Evolutionary conservation across 1,140 invertebrate genomes (phyloP), one percentile per base, ranked within the genome.

Genomic region (Steinernema khuongi): DNA sequence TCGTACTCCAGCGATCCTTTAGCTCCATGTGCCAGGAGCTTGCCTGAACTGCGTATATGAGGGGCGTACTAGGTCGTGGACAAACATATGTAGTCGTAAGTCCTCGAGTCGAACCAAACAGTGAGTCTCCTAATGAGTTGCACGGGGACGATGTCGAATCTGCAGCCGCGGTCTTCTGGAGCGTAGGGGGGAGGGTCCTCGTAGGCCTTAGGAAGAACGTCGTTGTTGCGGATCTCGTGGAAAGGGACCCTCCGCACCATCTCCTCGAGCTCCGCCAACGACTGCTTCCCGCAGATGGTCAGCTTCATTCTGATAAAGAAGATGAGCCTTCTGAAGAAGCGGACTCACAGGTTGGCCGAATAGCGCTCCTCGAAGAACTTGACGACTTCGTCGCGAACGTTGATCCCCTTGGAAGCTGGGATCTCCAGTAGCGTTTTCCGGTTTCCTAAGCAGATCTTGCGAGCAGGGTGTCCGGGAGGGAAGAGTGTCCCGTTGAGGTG

Each of bases 321-420:
- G 19, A 26, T 7, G 18, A 18, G 14, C 18, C 11, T 7, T 31
- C 18, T 11, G 30, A 18, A 67, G 0, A 18, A 2, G 67, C 17
- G n/a, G 43, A 78, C 77, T 50, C 19, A 78, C 77, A 97, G 90
- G 82, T 95, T 91, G 0, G 94, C 89, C 0, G 94, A 98, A 87
- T 99, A 99, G 90, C 91, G 94, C 68, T 90, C 88, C 1, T 90
- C 86, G 88, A 98, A 93, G 86, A 97, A 99, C 79, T 94, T 90
- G 0, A 98, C 87, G 0, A 99, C 86, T 80, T 91, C 92, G 76
- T 93, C 90, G 36, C 94, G 88, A 1, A 95, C 90, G 74, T 88
- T 90, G 17, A 96, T 90, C 1, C 91, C 91, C 74, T 90, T 90
- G 76, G 90, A 85, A 81, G 92, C 93, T 0, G 95, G 94, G 71